Conservation (phyloP, 2,113 vertebrate species). For the Tiliqua scincoides region DNA sequence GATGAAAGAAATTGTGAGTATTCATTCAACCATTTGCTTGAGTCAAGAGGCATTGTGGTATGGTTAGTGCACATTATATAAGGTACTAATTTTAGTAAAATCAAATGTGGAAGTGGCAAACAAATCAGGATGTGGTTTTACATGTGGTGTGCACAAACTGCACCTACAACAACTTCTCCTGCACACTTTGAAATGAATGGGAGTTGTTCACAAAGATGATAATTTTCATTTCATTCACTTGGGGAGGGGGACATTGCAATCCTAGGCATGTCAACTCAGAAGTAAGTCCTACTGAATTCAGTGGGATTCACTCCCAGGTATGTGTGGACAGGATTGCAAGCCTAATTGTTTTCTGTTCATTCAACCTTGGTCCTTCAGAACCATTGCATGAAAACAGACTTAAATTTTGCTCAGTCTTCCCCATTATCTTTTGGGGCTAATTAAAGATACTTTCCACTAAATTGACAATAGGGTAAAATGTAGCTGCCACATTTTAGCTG, state of each 20-base stretch:
- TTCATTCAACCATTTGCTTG: background rate
- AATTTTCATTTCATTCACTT: background rate
- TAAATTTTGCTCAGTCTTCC: background rate
- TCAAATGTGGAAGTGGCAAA: no score
- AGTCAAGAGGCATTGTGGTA: background rate
- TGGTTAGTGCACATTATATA: background rate
- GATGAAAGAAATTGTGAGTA: background rate
- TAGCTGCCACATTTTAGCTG: background rate
- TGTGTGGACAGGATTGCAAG: no score
- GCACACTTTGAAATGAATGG: background rate
- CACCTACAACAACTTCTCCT: background rate
- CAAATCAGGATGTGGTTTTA: background rate
- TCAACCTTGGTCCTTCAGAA: background rate
- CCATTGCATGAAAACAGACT: background rate
- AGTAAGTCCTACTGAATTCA: no score
- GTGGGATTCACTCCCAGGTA: no score
- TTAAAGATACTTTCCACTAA: background rate
- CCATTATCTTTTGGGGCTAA: background rate
- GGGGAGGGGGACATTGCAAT: background rate
- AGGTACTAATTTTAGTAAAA: background rate
- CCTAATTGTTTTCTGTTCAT: background rate
- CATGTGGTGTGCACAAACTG: background rate
- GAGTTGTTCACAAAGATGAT: background rate
- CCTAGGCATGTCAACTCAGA: no score
- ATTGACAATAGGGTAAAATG: background rate